A percentile compares a stretch with the other conserved stretches of the same genome.
Evolutionary conservation across 2,797 vertebrate genomes (phyloP).

Genomic region (Phataginus tetradactyla): DNA sequence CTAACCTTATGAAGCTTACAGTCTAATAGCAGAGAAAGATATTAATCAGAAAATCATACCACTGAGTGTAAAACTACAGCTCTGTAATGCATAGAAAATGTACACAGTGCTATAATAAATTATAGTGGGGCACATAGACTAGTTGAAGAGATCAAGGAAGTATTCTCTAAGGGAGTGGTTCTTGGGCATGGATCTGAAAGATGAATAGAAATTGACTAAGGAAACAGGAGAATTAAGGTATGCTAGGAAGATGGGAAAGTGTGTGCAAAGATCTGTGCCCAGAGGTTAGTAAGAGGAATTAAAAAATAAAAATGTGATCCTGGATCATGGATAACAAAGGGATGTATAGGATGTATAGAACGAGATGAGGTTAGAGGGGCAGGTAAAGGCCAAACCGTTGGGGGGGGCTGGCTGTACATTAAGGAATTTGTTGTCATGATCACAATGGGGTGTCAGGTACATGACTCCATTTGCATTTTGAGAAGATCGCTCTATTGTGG

Average conservation of each 20-base stretch:
- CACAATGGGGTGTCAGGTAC: background rate
- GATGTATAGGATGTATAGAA: background rate
- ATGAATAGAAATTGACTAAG: background rate
- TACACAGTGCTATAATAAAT: background rate
- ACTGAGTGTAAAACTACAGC: background rate
- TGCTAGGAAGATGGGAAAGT: background rate
- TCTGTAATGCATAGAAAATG: background rate
- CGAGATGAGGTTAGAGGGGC: no score
- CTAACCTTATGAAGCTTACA: background rate
- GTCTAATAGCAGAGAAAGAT: background rate
- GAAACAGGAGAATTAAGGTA: background rate
- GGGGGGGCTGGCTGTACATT: background rate
- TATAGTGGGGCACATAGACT: background rate
- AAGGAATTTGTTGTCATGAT: background rate
- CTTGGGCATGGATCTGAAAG: background rate
- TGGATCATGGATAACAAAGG: background rate
- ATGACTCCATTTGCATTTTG: background rate
- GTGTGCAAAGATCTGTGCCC: background rate
- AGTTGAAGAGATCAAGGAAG: background rate
- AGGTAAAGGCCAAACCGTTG: background rate
- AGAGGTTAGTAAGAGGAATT: background rate
- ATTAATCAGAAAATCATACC: background rate
- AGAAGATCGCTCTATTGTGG: background rate
- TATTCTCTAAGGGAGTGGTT: background rate
- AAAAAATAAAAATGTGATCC: background rate